phyloP scores from a whole-genome alignment of 2,888 invertebrate genomes.

The Ectobius pallidus region DNA sequence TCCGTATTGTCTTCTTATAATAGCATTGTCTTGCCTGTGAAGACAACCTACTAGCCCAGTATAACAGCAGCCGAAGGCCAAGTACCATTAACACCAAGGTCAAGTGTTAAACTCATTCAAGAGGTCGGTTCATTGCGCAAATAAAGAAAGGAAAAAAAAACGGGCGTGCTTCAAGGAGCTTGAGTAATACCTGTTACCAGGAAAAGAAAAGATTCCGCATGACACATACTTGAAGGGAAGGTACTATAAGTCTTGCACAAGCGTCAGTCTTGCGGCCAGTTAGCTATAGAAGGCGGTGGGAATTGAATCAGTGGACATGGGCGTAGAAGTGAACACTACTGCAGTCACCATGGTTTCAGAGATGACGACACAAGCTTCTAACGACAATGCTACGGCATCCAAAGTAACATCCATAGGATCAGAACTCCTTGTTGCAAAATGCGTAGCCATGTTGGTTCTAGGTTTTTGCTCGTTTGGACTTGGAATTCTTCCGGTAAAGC shows the following conservation, averaged over 20 bases:
- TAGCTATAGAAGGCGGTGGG: background rate
- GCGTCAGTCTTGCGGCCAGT: background rate
- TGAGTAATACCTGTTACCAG: too few species aligned
- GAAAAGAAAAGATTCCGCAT: too few species aligned
- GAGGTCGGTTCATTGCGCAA: too few species aligned
- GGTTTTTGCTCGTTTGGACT: slow-evolving; percentile 76
- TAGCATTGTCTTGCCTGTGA: too few species aligned
- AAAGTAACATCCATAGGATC: background rate
- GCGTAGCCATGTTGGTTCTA: slow-evolving; percentile 77
- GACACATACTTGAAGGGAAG: too few species aligned
- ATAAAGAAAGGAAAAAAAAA: too few species aligned
- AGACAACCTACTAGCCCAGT: background rate
- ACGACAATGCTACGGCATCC: background rate
- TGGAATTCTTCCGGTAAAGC: slow-evolving; percentile 74
- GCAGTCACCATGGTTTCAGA: background rate
- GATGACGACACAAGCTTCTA: too few species aligned
- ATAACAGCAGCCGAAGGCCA: background rate
- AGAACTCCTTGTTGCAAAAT: slow-evolving; percentile 69
- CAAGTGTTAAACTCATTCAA: too few species aligned
- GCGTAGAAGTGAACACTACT: background rate
- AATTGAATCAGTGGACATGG: background rate
- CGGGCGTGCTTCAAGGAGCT: too few species aligned
- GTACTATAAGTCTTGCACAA: background rate
- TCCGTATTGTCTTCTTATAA: too few species aligned
- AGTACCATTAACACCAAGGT: too few species aligned